Percentiles rank a stretch among this genome's conserved stretches.
Conservation (phyloP, 2,113 vertebrate genomes). For the Plotosus lineatus region DNA sequence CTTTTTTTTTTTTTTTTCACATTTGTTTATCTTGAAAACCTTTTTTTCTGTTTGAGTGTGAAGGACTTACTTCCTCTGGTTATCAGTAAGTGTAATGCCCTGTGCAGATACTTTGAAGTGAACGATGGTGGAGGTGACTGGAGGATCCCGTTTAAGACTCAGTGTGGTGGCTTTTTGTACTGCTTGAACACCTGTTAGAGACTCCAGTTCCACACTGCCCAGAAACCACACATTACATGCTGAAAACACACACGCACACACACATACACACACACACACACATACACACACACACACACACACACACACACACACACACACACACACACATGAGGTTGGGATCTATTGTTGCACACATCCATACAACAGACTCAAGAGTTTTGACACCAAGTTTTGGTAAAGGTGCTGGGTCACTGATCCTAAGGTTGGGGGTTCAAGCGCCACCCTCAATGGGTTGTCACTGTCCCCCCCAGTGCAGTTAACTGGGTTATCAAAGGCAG, state of each 20-base stretch:
- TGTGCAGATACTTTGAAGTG: slow-evolving; percentile 96
- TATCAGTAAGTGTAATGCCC: slow-evolving; percentile 94
- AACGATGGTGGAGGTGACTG: slow-evolving; percentile 82
- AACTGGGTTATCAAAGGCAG: too few species aligned
- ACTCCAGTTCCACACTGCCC: slow-evolving; percentile 91
- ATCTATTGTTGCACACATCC: not conserved
- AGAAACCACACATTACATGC: slow-evolving; percentile 96
- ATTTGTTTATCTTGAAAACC: too few species aligned
- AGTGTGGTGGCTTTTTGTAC: slow-evolving; percentile 86
- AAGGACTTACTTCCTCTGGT: slow-evolving; percentile 89
- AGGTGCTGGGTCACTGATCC: too few species aligned
- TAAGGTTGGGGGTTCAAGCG: too few species aligned
- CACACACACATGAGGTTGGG: not conserved
- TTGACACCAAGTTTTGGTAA: not conserved
- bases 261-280: slow-evolving; percentile 14
- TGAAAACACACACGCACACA: slow-evolving; percentile 57
- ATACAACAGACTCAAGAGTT: not conserved
- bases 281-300: slow-evolving; percentile 31
- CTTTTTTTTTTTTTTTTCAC: not conserved
- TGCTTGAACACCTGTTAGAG: slow-evolving; percentile 89
- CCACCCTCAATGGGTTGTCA: too few species aligned
- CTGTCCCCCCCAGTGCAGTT: too few species aligned
- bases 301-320: slow-evolving; percentile 16
- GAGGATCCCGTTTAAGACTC: slow-evolving; percentile 77
- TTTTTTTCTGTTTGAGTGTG: not conserved